Base-by-base conservation (phyloP, 2,113 vertebrate species). In the Scomber japonicus region DNA sequence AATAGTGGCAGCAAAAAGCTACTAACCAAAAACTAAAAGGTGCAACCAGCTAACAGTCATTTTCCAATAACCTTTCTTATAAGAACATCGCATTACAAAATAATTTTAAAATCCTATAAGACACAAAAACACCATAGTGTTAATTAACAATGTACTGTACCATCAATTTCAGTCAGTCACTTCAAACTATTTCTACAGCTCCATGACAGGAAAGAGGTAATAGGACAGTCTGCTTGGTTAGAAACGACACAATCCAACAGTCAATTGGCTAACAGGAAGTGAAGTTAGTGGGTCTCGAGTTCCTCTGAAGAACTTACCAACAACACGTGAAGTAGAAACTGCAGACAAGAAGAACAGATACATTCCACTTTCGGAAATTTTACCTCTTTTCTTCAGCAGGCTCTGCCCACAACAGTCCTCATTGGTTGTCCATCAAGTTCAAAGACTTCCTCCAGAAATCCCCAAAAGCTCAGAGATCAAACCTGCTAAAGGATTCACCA, bases 351-450 rank as follows among this genome's bases (percentile, higher is more conserved):
- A 80, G 64, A 77, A 73, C 16, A 24, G 59, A 70, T 53, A 88
- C 31, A 78, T 82, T 92, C 94, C 94, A 93, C 93, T 95, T 91
- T 83, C 79, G 83, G 89, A 93, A 69, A 51, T 50, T 50, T 2
- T 67, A 85, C 91, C 94, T 84, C 57, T 45, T n/a, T 46, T 48
- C 49, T 60, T 71, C 46, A 13, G 12, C 44, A 84, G 82, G 83
- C 92, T 86, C 81, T 19, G 16, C 87, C 70, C 64, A 83, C 68
- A 61, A 50, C 61, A 13, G 17, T 67, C 51, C 62, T 49, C 19
- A 30, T 10, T 57, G 68, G 69, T 68, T 64, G 83, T 80, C 72
- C 69, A 13, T 74, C 50, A 78, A 40, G 55, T 50, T 61, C 21
- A 48, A 57, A 54, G 30, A 48, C 51, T 5, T 49, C 51, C 3